These are phyloP conservation scores for Callyntrura guangdongensis DNA, from an alignment of 2,888 invertebrate species.

Conservation along the genomic window DNA sequence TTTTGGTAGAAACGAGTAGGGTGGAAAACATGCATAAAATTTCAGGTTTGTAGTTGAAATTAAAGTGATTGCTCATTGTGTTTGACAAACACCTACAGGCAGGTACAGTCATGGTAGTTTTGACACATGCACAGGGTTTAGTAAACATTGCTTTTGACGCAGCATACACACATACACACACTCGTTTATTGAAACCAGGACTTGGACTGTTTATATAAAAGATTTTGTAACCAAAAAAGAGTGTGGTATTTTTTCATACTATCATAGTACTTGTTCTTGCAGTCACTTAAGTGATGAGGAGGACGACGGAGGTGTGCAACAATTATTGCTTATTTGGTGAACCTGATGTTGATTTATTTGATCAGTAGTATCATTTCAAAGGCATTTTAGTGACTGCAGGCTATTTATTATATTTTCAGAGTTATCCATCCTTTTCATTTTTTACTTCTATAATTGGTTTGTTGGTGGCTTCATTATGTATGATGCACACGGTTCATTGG, in stretches of 20 bases:
- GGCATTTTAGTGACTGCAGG: not conserved
- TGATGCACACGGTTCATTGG: not conserved
- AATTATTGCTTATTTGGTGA: conserved; percentile 1
- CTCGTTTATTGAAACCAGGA: not conserved
- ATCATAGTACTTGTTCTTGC: not conserved
- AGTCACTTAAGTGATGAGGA: not conserved
- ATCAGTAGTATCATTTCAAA: not conserved
- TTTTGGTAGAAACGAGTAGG: not conserved
- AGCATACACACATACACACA: not conserved
- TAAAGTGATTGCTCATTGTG: conserved; percentile 19
- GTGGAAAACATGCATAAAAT: conserved; percentile 36
- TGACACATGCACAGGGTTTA: conserved; percentile 3
- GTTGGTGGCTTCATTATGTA: not conserved
- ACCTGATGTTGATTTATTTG: conserved; percentile 13
- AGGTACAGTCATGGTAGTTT: conserved; percentile 2
- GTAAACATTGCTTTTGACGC: not conserved
- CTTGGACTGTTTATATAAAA: conserved; percentile 12
- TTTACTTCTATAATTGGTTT: not conserved
- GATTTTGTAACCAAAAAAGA: conserved; percentile 13
- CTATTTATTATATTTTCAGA: not conserved
- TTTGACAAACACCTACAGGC: conserved; percentile 57
- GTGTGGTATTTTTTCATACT: not conserved
- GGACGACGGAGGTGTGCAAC: no score
- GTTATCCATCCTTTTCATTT: not conserved
- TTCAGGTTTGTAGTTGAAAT: conserved; percentile 69